Percentiles rank a stretch among this genome's conserved stretches.
Conservation (phyloP, 2,888 invertebrate species). For the Mayetiola destructor region DNA sequence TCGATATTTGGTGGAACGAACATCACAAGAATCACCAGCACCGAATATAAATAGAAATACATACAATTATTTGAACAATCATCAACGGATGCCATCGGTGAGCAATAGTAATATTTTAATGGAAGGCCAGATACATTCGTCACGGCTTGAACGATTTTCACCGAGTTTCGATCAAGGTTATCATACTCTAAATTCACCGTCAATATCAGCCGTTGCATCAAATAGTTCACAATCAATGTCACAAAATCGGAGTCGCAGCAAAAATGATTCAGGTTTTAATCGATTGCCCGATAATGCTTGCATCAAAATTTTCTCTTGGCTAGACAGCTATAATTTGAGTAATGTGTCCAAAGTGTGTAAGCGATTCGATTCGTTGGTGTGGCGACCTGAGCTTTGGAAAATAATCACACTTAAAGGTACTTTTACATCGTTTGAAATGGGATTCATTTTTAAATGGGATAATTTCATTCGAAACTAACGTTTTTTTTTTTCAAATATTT, state of each 20-base stretch:
- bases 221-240: slow-evolving; percentile 27
- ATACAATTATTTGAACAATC: not conserved
- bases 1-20: slow-evolving; percentile 30
- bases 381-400: slow-evolving; percentile 65
- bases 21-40: slow-evolving; percentile 23
- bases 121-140: slow-evolving; percentile 29
- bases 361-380: slow-evolving; percentile 59
- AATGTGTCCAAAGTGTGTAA: slow-evolving; percentile 60
- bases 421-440: slow-evolving; percentile 20
- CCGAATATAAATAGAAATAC: slow-evolving; percentile 7
- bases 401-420: slow-evolving; percentile 45
- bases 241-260: slow-evolving; percentile 32
- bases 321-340: slow-evolving; percentile 57
- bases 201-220: slow-evolving; percentile 31
- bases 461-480: no score
- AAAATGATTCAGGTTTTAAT: slow-evolving; percentile 41
- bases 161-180: slow-evolving; percentile 68
- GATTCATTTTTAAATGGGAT: not conserved
- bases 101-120: slow-evolving; percentile 21
- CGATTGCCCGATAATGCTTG: slow-evolving; percentile 52
- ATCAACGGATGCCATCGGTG: not conserved
- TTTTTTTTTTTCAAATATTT: not conserved
- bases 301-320: slow-evolving; percentile 52
- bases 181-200: slow-evolving; percentile 55
- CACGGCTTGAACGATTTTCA: slow-evolving; percentile 39